Percentiles rank a stretch among this genome's conserved stretches.
Conservation (phyloP, 1,140 invertebrate genomes). For the Halictus rubicundus region DNA sequence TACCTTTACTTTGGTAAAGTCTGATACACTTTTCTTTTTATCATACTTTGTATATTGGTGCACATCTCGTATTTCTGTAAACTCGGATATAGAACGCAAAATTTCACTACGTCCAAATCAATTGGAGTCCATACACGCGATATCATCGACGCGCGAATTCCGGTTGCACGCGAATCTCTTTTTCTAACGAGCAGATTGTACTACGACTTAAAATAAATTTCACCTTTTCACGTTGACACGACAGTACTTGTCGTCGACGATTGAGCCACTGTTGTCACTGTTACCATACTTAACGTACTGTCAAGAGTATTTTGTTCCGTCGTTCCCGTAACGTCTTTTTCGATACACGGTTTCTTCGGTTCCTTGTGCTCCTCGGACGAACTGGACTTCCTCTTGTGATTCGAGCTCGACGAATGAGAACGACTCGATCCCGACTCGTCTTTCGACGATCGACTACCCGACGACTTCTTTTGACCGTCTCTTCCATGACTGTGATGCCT, state of each 20-base stretch:
- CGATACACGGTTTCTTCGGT: conserved; percentile 39
- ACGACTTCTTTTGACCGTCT: conserved; percentile 49
- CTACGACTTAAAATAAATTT: conserved; percentile 44
- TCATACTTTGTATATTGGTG: not conserved
- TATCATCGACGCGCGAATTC: conserved; percentile 9
- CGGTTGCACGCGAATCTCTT: not conserved
- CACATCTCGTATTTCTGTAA: not conserved
- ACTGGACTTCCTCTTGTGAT: conserved; percentile 62
- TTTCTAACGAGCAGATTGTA: conserved; percentile 52
- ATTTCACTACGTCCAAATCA: conserved; percentile 13
- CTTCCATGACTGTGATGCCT: conserved; percentile 49
- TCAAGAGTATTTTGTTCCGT: conserved; percentile 32
- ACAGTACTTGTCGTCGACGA: conserved; percentile 42
- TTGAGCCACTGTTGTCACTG: conserved; percentile 20
- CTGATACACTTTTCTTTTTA: conserved; percentile 26
- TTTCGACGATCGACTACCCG: conserved; percentile 38
- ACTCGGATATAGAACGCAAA: conserved; percentile 23
- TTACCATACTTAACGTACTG: conserved; percentile 11
- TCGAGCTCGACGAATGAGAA: conserved; percentile 65
- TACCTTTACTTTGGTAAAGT: conserved; percentile 40
- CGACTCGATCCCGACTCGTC: conserved; percentile 50
- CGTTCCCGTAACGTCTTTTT: conserved; percentile 34
- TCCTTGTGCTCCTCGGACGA: conserved; percentile 49
- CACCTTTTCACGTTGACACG: conserved; percentile 58
- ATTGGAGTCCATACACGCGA: conserved; percentile 28